Evolutionary conservation across 2,888 invertebrate genomes (phyloP), one percentile per base, ranked within the genome.

Genomic region (Ochropacha duplaris): DNA sequence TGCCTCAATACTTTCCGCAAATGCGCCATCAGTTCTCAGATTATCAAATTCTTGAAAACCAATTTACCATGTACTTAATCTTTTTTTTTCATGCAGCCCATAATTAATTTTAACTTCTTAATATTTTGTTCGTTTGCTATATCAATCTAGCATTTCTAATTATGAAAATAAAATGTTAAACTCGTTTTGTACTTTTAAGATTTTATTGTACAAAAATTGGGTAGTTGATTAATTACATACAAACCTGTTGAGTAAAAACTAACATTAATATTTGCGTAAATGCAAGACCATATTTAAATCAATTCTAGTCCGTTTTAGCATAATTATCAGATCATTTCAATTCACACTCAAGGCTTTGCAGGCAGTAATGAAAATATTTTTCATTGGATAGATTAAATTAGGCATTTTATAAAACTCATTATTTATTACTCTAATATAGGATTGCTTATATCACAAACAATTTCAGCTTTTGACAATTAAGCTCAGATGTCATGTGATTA

Each of bases 181-280:
- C 12, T 51, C 51, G 34, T 65, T 68, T 70, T 71, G 70, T 82
- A 76, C 76, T 87, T 85, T 86, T 78, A 70, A 80, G 58, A 72
- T 70, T 91, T 88, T 91, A 91, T 90, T 90, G 78, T 90, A 90
- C 83, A 90, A 90, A 90, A 84, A 76, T 12, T 79, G 81, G 79
- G 77, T 80, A 79, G 72, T 81, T 79, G 70, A 77, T 5, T 31
- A 12, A 61, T 81, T 84, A 85, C 77, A 87, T 86, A 88, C 83
- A 87, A 83, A 85, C 84, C 82, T 87, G 87, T 83, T 86, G 85
- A 89, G 88, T 90, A 86, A 85, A 86, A 76, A 84, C 73, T 70
- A 84, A 84, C 77, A 80, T 81, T 75, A 83, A 79, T 78, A 84
- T 84, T 83, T 83, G 81, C 81, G 76, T 84, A 88, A 87, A 88